Evolutionary conservation across 37 sponge, comb jelly and placozoan species (phyloP), one percentile per base, ranked within the genome.

Genomic region (Axinella damicornis): DNA sequence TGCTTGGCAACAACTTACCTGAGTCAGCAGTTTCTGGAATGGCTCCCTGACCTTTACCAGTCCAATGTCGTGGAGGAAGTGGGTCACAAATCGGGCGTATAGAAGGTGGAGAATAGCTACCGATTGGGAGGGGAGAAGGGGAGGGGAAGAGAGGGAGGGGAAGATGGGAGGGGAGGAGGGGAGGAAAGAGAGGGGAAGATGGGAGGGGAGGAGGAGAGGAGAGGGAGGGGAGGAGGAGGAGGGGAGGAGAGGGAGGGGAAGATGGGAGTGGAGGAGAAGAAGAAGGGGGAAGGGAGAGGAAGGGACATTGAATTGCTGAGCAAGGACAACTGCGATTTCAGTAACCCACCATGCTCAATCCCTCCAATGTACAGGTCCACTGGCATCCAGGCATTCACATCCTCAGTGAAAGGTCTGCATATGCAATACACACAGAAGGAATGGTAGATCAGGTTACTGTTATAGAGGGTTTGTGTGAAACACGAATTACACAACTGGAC

Each of bases 291-390:
- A 39, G 16, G 22, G 57, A 2, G 14, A 60, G 6, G 35, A 40
- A 22, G 25, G 21, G 37, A 24, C n/a, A 46, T 4, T 65, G 14
- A n/a, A n/a, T n/a, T n/a, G n/a, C 33, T 16, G 27, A 79, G 28
- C 57, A n/a, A n/a, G n/a, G 46, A 46, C 9, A 9, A 46, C 9
- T 12, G 46, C 4, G 9, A 46, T 9, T 9, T 12, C 4, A 9
- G 46, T 46, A 46, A 46, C 46, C 46, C 6, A 89, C 94, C 96
- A 85, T 95, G 96, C 53, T 95, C 96, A 33, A 87, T 71, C 40
- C 96, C 96, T n/a, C 96, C 96, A 11, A 92, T 64, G 65, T 95
- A 95, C 16, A 83, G 41, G 68, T 95, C 91, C 32, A 95, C 96
- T 2, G 96, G 96, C 87, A 95, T 85, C 85, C 88, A 89, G 28